Evolutionary conservation across 37 sponge, comb jelly and placozoan species (phyloP), one percentile per base, ranked within the genome.

Genomic region (Agelas oroides): DNA sequence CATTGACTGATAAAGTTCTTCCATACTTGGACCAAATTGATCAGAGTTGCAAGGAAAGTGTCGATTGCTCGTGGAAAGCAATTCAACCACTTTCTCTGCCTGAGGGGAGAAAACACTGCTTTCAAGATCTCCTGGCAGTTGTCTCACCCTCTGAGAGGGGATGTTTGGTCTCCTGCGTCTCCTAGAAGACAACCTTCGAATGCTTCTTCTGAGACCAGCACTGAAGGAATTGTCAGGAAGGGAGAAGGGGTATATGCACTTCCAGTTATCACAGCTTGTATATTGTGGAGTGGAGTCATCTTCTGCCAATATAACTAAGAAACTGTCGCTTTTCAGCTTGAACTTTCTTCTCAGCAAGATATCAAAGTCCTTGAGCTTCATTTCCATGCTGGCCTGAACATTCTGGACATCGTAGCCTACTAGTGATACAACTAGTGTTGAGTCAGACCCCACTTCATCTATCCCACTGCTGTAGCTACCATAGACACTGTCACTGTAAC

Each of bases 301-400:
- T 14, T 87, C 88, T 34, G 88, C 32, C 5, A 73, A 35, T 0
- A 87, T 70, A 18, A 87, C 66, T 5, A 87, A 76, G 53, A 87
- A 87, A 28, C 88, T 87, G 32, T 87, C 81, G 19, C 64, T 27
- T 30, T 36, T 1, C 14, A 87, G 66, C 8, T 13, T 20, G 36
- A 87, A 80, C 55, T 54, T 39, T n/a, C 40, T 62, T 16, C 88
- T 52, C 38, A 87, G 21, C 25, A 74, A 40, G 2, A 2, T 24
- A 31, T 87, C 88, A 53, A 87, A 80, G 11, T 87, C 81, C n/a
- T 62, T 87, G 76, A 87, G 54, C 20, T 54, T 8, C 81, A 80
- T 87, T 19, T 60, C 73, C 3, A 65, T 67, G 56, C 62, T 58
- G 21, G 60, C 75, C 11, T 68, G 27, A 19, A 87, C 41, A 41